Percentiles rank a stretch among this genome's conserved stretches.
phyloP scores from a whole-genome alignment of 2,888 invertebrate species.

The Heliconius ismenius region DNA sequence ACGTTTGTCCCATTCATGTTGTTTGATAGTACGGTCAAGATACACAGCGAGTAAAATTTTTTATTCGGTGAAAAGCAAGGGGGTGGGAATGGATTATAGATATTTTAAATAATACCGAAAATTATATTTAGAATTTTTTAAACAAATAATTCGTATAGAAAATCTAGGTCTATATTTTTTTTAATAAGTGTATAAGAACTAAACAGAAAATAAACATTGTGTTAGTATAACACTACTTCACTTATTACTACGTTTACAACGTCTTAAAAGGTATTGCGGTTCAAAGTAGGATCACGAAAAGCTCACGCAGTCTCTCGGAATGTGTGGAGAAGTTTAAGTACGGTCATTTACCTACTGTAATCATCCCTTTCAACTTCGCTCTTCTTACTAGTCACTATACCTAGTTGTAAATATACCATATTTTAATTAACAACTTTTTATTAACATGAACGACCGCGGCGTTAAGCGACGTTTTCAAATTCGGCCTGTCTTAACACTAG shows the following conservation, averaged over 20 bases:
- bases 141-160: no score
- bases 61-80: not conserved
- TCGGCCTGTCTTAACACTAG: not conserved
- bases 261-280: not conserved
- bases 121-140: not conserved
- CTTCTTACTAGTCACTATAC: not conserved
- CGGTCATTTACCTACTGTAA: not conserved
- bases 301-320: conserved; percentile 4
- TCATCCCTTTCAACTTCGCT: not conserved
- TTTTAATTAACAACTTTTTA: not conserved
- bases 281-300: not conserved
- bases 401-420: not conserved
- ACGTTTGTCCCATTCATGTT: conserved; percentile 13
- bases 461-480: no score
- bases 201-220: not conserved
- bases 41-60: conserved; percentile 4
- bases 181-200: no score
- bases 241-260: not conserved
- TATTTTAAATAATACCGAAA: not conserved
- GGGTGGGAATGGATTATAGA: not conserved
- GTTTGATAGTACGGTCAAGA: conserved; percentile 10
- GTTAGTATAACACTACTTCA: not conserved
- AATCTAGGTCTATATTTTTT: no score
- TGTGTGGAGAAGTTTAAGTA: not conserved
- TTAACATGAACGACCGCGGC: no score